Conservation (phyloP, 2,113 vertebrate genomes). For the Etia nguti region DNA sequence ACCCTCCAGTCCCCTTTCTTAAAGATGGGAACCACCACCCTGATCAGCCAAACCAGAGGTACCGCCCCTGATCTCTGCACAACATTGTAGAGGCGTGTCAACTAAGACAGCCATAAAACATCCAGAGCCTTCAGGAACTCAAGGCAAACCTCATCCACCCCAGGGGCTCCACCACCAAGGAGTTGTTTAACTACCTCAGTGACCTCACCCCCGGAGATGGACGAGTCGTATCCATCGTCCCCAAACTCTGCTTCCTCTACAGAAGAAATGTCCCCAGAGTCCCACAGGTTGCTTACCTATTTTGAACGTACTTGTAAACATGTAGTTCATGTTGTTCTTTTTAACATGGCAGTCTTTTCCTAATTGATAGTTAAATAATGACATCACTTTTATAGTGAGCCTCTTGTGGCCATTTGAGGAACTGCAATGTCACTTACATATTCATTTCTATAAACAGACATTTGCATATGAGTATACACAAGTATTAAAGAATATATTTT, state of each 20-base stretch:
- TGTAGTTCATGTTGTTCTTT: not conserved
- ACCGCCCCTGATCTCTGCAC: not conserved
- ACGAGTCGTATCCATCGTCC: not conserved
- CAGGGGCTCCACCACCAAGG: too few relatives aligned
- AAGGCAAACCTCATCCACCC: too few relatives aligned
- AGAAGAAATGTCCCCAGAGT: accelerated
- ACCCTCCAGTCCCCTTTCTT: not conserved
- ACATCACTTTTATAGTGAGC: accelerated
- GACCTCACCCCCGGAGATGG: not conserved
- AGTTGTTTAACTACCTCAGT: too few relatives aligned
- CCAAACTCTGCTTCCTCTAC: not conserved
- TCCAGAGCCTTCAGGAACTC: too few relatives aligned
- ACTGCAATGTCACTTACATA: not conserved
- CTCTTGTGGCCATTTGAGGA: not conserved
- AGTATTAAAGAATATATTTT: accelerated
- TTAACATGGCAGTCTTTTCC: not conserved
- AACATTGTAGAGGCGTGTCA: not conserved
- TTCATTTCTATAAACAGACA: not conserved
- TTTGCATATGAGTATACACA: not conserved
- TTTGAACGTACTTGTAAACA: not conserved
- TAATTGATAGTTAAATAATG: not conserved
- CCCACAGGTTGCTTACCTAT: not conserved
- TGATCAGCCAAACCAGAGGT: not conserved
- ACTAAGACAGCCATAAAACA: too few relatives aligned
- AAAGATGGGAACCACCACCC: not conserved